phyloP scores from a whole-genome alignment of 2,113 vertebrate genomes.

The Notothenia rossii region DNA sequence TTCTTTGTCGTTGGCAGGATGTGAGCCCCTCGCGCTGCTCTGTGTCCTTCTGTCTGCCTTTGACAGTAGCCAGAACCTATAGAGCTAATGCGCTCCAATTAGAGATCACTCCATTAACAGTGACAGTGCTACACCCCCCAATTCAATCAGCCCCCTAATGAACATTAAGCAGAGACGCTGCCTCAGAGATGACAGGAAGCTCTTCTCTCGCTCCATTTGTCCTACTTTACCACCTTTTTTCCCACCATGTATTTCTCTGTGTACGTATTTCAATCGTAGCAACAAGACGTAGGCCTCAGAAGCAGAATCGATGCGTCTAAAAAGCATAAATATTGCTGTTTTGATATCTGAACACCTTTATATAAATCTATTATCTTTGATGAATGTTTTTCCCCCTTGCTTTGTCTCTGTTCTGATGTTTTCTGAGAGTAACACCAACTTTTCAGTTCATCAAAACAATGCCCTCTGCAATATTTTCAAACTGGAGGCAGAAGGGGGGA shows the following conservation, averaged over 20 bases:
- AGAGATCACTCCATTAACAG: constrained; percentile 81
- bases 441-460: constrained; percentile 60
- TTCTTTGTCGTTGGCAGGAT: constrained; percentile 7
- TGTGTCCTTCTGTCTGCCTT: constrained; percentile 55
- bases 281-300: not conserved
- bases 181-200: constrained; percentile 57
- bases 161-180: constrained; percentile 76
- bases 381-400: constrained; percentile 23
- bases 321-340: constrained; percentile 29
- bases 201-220: constrained; percentile 25
- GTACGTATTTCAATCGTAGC: not conserved
- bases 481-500: constrained; percentile 45
- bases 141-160: constrained; percentile 78
- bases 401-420: constrained; percentile 44
- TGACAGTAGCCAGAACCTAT: constrained; percentile 72
- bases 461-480: constrained; percentile 26
- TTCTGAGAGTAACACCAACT: constrained; percentile 35
- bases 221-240: constrained; percentile 2
- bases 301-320: constrained; percentile 3
- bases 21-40: constrained; percentile 8
- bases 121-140: constrained; percentile 79
- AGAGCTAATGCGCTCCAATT: constrained; percentile 73
- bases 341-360: constrained; percentile 24
- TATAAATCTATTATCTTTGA: constrained; percentile 27
- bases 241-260: not conserved